Base-by-base conservation (phyloP, 2,888 invertebrate genomes). In the Cybosia mesomella region DNA sequence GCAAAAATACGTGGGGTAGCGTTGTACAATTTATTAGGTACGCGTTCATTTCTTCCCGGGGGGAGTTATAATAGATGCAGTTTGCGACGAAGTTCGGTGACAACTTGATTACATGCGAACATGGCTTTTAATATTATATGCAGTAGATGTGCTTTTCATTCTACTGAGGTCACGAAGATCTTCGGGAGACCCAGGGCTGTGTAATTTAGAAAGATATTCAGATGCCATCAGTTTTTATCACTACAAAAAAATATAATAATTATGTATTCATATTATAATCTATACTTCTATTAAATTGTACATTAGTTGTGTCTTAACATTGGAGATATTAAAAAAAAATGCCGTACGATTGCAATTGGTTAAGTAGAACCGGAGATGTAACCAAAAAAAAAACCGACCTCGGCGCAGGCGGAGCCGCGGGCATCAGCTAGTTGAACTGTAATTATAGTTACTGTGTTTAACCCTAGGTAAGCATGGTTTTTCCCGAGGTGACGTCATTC, bases 401-500 rank as follows among this genome's bases (percentile, higher is more conserved):
- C n/a, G n/a, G n/a, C n/a, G n/a, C n/a, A n/a, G n/a, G n/a, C n/a
- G n/a, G n/a, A n/a, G n/a, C n/a, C n/a, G n/a, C n/a, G n/a, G n/a
- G n/a, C n/a, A n/a, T n/a, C n/a, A n/a, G n/a, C n/a, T 60, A 39
- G 18, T 34, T 5, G 34, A 58, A 36, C 22, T 24, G 21, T 60
- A 55, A 55, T 39, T 64, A 58, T n/a, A 43, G 21, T 43, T 43
- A 21, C 32, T 1, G 1, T 15, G 28, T 24, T 32, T 18, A n/a
- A 57, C 32, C 5, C 2, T 39, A 21, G 49, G n/a, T 54, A 32
- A 63, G 58, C 15, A 58, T 32, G 65, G 58, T 36, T 66, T 66
- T 66, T 66, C 54, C 66, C 15, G 4, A 9, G 11, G 24, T 60
- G 66, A 60, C 66, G 60, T 60, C 59, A 66, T 55, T 36, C 39